Conservation (phyloP, 2,888 invertebrate species). For the Synanthedon formicaeformis region DNA sequence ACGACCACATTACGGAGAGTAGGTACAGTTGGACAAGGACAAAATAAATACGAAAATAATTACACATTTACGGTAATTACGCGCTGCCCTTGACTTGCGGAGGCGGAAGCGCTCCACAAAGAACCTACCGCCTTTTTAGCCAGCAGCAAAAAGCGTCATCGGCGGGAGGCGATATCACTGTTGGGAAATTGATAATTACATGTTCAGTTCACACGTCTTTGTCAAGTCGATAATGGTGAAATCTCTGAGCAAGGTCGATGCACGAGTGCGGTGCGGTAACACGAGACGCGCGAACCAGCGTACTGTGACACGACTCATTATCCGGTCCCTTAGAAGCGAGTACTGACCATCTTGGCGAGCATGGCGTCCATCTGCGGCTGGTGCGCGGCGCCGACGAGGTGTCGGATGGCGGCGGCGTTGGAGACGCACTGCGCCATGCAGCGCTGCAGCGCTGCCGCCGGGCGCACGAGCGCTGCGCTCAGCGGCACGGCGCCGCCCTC, state of each 20-base stretch:
- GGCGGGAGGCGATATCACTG: no score
- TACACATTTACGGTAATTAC: neutral
- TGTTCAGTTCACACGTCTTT: no score
- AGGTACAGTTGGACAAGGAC: no score
- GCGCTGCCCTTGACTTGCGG: constrained; percentile 4
- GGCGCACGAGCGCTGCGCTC: constrained; percentile 48
- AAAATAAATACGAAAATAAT: neutral
- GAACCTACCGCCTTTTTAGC: no score
- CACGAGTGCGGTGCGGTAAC: neutral
- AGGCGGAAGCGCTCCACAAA: constrained; percentile 3
- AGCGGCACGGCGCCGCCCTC: constrained; percentile 39
- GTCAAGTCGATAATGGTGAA: no score
- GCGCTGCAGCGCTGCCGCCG: constrained; percentile 60
- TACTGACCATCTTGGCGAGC: constrained; percentile 64
- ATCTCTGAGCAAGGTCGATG: no score
- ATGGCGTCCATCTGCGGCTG: constrained; percentile 62
- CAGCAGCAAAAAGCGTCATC: neutral
- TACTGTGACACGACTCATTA: neutral
- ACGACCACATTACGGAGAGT: no score
- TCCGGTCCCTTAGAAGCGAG: neutral
- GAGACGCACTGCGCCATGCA: constrained; percentile 64
- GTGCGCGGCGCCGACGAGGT: constrained; percentile 50
- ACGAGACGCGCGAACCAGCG: neutral
- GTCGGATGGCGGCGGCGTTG: constrained; percentile 56
- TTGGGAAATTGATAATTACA: no score